Conservation (phyloP, 2,113 vertebrate species). For the Tachuris rubrigastra region DNA sequence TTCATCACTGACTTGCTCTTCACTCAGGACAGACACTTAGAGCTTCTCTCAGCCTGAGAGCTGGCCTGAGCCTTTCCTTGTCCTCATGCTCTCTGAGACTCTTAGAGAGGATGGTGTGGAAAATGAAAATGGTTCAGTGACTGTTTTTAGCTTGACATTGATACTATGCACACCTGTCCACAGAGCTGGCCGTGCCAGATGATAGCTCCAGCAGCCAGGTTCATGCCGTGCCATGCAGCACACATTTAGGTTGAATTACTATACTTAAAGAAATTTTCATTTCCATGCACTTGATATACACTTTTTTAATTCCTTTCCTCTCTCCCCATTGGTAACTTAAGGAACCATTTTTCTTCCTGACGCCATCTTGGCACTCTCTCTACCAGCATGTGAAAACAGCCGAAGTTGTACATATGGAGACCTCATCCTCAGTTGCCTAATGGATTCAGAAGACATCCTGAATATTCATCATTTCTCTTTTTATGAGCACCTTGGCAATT, state of each 20-base stretch:
- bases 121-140: neutral
- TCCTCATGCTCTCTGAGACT: neutral
- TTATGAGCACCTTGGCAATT: slow-evolving; percentile 85
- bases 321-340: slow-evolving; percentile 52
- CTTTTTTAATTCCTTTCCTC: neutral
- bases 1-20: neutral
- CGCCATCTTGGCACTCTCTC: slow-evolving; percentile 72
- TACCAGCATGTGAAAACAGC: slow-evolving; percentile 66
- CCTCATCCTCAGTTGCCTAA: slow-evolving; percentile 78
- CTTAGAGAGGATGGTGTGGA: neutral
- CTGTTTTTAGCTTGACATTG: neutral
- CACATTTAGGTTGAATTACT: slow-evolving; percentile 48
- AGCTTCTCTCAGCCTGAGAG: neutral
- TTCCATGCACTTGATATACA: slow-evolving; percentile 64
- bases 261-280: slow-evolving; percentile 57
- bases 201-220: neutral
- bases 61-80: neutral
- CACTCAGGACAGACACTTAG: neutral
- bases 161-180: slow-evolving; percentile 13
- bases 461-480: slow-evolving; percentile 84
- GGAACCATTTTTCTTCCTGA: slow-evolving; percentile 67
- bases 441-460: slow-evolving; percentile 84
- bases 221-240: neutral
- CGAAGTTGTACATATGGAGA: slow-evolving; percentile 77
- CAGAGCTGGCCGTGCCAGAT: neutral